Evolutionary conservation across 2,113 vertebrate genomes (phyloP), one percentile per base, ranked within the genome.

Genomic region (Daboia siamensis): DNA sequence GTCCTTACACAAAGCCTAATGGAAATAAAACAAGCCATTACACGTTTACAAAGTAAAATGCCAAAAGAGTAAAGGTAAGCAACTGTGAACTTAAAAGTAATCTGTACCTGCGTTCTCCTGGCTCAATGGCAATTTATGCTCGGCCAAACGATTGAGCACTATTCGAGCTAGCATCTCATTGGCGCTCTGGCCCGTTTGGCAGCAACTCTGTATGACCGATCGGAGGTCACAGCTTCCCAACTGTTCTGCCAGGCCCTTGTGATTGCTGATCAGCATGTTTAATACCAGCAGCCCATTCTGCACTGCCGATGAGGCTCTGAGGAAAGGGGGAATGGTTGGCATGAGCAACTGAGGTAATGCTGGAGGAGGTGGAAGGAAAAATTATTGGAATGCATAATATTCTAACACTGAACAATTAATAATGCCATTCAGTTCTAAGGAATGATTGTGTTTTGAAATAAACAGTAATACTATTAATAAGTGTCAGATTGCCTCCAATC

Each of bases 211-310:
- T 86, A 99, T 98, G 86, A 98, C 97, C 3, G 94, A 0, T 39
- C 95, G 97, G 87, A 99, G 95, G 2, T 95, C 97, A 0, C 93
- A 98, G 54, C 98, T 97, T 55, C 96, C 96, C 95, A 99, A 97
- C 97, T 99, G 98, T 95, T 99, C 98, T 0, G 98, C 98, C 96
- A 99, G 97, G 61, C 98, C 98, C 94, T 98, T 98, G 91, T 99
- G 99, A 94, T 97, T 97, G 1, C 98, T 98, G 84, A 99, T 97
- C 93, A 99, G 98, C 98, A 98, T 97, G 95, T 97, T 98, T 96
- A 99, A 95, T 56, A 99, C 97, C 84, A 99, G 97, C 74, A 99
- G 97, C 5, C 99, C 99, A 3, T 98, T 98, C 64, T 95, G 97
- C 92, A 99, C 98, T 0, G 98, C 98, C 0, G 97, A 96, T 23